Conservation (phyloP, 2,797 vertebrate species). For the Gallirallus australis region DNA sequence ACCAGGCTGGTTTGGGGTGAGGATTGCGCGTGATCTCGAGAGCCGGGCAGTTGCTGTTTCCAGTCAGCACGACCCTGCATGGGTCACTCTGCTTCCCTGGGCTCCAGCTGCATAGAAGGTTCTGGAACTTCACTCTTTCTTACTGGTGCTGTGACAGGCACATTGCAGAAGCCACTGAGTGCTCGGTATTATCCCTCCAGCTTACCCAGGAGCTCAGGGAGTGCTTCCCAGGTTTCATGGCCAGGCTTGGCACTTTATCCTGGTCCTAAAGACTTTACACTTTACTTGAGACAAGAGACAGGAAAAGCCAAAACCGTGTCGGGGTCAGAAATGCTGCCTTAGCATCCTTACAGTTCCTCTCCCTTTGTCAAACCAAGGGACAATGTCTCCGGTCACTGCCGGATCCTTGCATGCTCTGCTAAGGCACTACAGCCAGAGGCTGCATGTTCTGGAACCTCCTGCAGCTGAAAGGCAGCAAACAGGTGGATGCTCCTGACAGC, state of each 20-base stretch:
- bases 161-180: neutral
- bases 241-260: neutral
- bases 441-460: neutral
- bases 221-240: neutral
- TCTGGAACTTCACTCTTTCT: neutral
- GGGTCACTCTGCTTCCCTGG: neutral
- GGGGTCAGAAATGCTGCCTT: neutral
- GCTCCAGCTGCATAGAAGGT: neutral
- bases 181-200: neutral
- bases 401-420: neutral
- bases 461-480: neutral
- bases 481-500: neutral
- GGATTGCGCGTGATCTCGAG: neutral
- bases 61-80: neutral
- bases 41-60: accelerated
- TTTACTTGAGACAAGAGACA: neutral
- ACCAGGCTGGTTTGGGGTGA: neutral
- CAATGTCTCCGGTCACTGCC: neutral
- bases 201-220: neutral
- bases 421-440: neutral
- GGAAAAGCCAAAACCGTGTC: neutral
- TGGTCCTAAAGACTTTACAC: neutral
- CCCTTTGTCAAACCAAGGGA: neutral
- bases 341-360: neutral
- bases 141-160: neutral